Conservation (phyloP, 2,888 invertebrate genomes). For the Tholera decimalis region DNA sequence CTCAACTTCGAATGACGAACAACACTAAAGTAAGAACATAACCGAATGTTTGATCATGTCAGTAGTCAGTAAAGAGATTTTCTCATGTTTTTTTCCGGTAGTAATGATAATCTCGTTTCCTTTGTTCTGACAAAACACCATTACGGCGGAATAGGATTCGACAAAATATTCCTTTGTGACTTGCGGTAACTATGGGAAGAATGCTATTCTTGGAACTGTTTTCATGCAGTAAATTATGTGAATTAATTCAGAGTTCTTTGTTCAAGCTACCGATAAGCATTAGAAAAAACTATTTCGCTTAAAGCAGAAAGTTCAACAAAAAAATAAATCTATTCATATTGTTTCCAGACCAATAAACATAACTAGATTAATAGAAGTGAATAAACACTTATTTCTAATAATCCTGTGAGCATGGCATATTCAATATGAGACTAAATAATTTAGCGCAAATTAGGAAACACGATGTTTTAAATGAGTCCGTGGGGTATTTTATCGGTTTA, state of each 20-base stretch:
- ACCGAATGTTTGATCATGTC: not conserved
- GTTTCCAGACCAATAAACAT: constrained; percentile 3
- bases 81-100: constrained; percentile 4
- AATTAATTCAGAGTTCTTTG: not conserved
- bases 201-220: not conserved
- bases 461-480: not conserved
- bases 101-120: constrained; percentile 11
- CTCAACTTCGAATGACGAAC: too few relatives aligned
- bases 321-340: not conserved
- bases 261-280: not conserved
- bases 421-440: constrained; percentile 12
- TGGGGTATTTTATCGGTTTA: not conserved
- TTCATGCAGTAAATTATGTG: not conserved
- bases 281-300: not conserved
- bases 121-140: constrained; percentile 3
- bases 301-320: not conserved
- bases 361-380: too few relatives aligned
- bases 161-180: constrained; percentile 4
- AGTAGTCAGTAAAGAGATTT: not conserved
- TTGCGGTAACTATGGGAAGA: not conserved
- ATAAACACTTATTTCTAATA: too few relatives aligned
- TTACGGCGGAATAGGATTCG: not conserved
- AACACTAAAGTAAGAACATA: too few relatives aligned
- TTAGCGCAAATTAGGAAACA: constrained; percentile 1
- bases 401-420: too few relatives aligned